phyloP scores from a whole-genome alignment of 2,113 vertebrate species.

The Raphicerus campestris region DNA sequence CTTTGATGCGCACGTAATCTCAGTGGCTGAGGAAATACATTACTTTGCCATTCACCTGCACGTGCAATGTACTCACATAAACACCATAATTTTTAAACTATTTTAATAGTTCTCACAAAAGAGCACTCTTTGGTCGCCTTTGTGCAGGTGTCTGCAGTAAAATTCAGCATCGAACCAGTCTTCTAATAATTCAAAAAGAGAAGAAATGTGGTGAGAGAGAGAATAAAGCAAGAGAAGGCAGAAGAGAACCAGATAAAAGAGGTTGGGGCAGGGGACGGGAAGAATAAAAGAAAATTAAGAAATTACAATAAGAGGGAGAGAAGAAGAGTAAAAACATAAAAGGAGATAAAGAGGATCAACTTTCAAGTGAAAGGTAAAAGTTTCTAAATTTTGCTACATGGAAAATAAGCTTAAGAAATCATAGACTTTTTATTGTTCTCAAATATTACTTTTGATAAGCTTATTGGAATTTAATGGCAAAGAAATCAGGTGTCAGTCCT shows the following conservation, averaged over 20 bases:
- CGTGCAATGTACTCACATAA: neutral
- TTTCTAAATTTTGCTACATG: neutral
- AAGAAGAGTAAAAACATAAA: neutral
- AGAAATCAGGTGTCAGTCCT: neutral
- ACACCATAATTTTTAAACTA: neutral
- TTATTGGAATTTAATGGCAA: neutral
- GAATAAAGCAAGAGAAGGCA: neutral
- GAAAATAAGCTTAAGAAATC: neutral
- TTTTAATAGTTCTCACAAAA: neutral
- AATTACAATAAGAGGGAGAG: neutral
- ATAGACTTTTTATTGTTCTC: neutral
- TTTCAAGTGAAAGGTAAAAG: neutral
- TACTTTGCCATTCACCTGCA: neutral
- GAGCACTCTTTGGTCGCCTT: neutral
- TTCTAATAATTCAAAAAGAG: neutral
- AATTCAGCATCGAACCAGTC: neutral
- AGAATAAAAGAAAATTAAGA: neutral
- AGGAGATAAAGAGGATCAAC: neutral
- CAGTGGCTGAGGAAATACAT: neutral
- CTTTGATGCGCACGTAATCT: neutral
- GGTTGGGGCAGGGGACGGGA: neutral
- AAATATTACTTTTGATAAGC: neutral
- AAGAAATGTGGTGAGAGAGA: neutral
- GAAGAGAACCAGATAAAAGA: neutral
- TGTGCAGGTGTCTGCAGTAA: neutral